Evolutionary conservation across 1,140 invertebrate genomes (phyloP).

Genomic region (Danaus plexippus): DNA sequence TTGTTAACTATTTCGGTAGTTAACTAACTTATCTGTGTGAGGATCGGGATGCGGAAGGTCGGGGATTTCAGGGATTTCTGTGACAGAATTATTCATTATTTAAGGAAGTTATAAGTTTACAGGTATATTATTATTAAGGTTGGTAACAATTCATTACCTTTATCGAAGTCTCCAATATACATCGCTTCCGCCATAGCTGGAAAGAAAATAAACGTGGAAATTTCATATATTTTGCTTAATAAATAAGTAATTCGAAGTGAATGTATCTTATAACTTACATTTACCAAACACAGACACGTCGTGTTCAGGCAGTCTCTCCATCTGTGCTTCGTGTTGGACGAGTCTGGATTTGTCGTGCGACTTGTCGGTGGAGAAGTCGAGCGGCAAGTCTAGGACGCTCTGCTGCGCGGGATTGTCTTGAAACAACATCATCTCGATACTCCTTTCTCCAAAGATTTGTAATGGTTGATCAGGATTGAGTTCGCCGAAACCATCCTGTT

Average conservation of each 20-base stretch:
- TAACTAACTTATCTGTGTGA: conserved; percentile 42
- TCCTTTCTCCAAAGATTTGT: conserved; percentile 28
- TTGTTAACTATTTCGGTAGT: no score
- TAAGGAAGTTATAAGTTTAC: conserved; percentile 36
- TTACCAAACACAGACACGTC: conserved; percentile 40
- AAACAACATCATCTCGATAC: conserved; percentile 37
- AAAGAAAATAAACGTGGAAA: conserved; percentile 11
- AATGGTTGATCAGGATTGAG: conserved; percentile 30
- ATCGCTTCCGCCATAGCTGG: conserved; percentile 27
- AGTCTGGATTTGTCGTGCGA: conserved; percentile 33
- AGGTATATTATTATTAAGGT: background rate
- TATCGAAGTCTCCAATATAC: conserved; percentile 25
- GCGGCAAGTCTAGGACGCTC: conserved; percentile 27
- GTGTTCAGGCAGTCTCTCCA: conserved; percentile 42
- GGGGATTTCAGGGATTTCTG: conserved; percentile 58
- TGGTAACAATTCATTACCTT: conserved; percentile 28
- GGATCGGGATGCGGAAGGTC: conserved; percentile 47
- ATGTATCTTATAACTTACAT: conserved; percentile 28
- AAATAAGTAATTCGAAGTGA: conserved; percentile 7
- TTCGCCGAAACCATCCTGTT: conserved; percentile 55
- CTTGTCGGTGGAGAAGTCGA: conserved; percentile 22
- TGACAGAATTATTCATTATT: conserved; percentile 18
- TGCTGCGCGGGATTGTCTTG: conserved; percentile 16
- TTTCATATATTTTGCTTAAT: background rate
- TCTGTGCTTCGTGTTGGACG: conserved; percentile 19